phyloP scores from a whole-genome alignment of 2,888 invertebrate genomes.

The Acleris holmiana region DNA sequence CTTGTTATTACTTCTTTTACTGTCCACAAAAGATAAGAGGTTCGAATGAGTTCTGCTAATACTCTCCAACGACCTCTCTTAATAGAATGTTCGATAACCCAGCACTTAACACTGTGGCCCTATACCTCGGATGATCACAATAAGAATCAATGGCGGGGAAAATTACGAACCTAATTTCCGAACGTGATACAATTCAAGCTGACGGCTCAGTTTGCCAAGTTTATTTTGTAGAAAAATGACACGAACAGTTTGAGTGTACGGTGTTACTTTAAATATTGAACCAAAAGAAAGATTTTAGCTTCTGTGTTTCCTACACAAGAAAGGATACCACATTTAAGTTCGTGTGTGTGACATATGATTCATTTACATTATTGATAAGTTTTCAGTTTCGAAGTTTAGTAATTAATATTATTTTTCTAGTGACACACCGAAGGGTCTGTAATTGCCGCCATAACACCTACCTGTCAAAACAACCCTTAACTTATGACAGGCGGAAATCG shows the following conservation, averaged over 20 bases:
- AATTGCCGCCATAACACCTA: conserved; percentile 24
- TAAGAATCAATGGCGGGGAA: conserved; percentile 28
- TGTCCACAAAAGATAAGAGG: no score
- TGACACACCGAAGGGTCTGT: background rate
- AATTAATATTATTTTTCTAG: no score
- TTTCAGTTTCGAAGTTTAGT: no score
- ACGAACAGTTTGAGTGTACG: background rate
- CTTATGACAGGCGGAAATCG: conserved; percentile 33
- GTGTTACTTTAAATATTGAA: background rate
- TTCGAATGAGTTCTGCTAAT: no score
- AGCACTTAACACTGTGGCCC: background rate
- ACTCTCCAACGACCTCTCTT: no score
- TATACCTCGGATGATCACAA: background rate
- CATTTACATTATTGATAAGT: no score
- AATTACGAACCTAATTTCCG: conserved; percentile 15
- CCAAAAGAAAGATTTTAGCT: no score
- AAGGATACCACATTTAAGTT: no score
- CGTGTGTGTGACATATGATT: no score
- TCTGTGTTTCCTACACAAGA: no score
- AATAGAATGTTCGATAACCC: no score
- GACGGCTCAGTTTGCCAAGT: background rate
- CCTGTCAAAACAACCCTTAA: conserved; percentile 34
- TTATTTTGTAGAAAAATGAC: background rate
- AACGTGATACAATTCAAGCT: background rate
- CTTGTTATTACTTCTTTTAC: no score